Percentiles rank a stretch among this genome's conserved stretches.
These are phyloP conservation scores for Branchipolynoe longqiensis DNA, from an alignment of 2,888 invertebrate species.

Conservation along the genomic window DNA sequence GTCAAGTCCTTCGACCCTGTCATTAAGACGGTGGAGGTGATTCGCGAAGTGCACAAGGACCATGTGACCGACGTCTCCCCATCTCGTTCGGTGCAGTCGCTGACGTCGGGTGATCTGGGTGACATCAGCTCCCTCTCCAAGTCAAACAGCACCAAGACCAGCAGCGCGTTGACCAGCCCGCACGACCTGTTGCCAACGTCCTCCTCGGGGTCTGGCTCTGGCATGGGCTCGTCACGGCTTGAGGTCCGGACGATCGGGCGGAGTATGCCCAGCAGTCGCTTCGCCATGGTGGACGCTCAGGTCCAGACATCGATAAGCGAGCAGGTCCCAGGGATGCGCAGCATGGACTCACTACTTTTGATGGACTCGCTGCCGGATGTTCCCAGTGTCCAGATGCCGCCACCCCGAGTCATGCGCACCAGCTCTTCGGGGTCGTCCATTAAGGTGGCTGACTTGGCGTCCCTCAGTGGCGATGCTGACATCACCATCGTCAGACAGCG, in stretches of 20 bases:
- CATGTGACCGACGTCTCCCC: slow-evolving; percentile 35
- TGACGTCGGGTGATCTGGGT: slow-evolving; percentile 60
- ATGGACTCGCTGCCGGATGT: background rate
- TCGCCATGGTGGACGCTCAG: background rate
- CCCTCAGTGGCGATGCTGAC: background rate
- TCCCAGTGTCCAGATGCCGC: background rate
- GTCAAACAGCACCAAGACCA: slow-evolving; percentile 27
- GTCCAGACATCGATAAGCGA: background rate
- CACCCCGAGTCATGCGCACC: background rate
- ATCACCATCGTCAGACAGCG: background rate
- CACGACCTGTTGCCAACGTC: background rate
- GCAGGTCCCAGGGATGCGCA: background rate
- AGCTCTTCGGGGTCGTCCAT: background rate
- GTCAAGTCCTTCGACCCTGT: background rate
- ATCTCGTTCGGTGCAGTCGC: slow-evolving; percentile 43
- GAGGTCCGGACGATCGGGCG: too few species aligned
- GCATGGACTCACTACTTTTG: background rate
- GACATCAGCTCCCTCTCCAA: slow-evolving; percentile 59
- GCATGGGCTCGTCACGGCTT: too few species aligned
- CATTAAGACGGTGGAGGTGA: background rate
- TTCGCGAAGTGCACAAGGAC: slow-evolving; percentile 4
- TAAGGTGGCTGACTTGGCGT: slow-evolving; percentile 18
- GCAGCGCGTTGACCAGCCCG: slow-evolving; percentile 47
- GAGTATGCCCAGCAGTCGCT: background rate
- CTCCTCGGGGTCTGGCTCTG: background rate